Base-by-base conservation (phyloP, 2,113 vertebrate genomes). In the Dendrocopos noguchii region DNA sequence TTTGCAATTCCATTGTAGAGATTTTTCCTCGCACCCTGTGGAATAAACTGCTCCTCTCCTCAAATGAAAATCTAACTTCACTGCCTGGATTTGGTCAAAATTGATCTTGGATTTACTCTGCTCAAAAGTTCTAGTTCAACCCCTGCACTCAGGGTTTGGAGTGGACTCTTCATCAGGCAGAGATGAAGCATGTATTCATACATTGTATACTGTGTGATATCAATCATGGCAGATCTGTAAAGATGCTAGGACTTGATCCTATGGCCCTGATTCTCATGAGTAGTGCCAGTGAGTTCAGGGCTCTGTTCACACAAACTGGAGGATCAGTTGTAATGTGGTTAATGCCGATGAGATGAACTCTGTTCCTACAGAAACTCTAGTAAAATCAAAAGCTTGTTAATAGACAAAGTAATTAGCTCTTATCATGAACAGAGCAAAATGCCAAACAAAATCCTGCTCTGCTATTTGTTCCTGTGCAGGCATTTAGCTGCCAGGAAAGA, bases 401-500 rank as follows among this genome's bases (percentile, higher is more conserved):
- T 36, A 84, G 73, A 79, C 47, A 59, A 90, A 80, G 28, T 61
- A 75, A 61, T 81, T 88, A 75, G 70, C 70, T 76, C 60, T 78
- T 95, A 74, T 70, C 84, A 66, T 75, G 88, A 95, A 88, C 1
- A 17, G 68, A 95, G 50, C 53, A 74, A 86, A 96, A 94, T 86
- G 73, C 89, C 89, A 94, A 80, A 87, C 57, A 80, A 90, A 94
- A 72, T 63, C 31, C 39, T 65, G 50, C 68, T 95, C 70, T 88
- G 61, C 70, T 90, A 17, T 93, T 96, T 92, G 79, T 95, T 96
- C 73, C 59, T 25, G 4, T 90, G 66, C 76, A 13, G 39, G 70
- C 91, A 57, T 94, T 95, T 95, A 76, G 80, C 94, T 95, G 91
- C 96, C 94, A 91, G 94, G 79, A 90, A 94, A 72, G 87, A 88